Evolutionary conservation across 2,113 vertebrate genomes (phyloP).

Genomic region (Romanogobio albipinnatus): DNA sequence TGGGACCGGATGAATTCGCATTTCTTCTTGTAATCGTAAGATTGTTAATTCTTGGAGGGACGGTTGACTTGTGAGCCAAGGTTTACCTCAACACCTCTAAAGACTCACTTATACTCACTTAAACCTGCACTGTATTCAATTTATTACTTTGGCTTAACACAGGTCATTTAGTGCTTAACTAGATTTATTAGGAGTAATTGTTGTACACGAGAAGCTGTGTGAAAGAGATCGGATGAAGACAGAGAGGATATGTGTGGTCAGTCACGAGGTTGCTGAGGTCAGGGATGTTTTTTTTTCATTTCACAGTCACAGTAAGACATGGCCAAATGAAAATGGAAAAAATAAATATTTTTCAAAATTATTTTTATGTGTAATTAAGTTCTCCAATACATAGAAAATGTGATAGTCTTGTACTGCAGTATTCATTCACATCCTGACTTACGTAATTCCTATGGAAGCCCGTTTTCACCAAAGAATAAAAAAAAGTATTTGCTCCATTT

Average conservation of each 20-base stretch:
- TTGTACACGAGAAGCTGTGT: background rate
- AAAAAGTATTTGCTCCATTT: background rate
- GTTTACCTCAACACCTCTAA: background rate
- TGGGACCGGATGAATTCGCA: background rate
- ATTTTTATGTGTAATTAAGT: no score
- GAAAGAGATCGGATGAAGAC: background rate
- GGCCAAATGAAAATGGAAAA: background rate
- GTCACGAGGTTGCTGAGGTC: background rate
- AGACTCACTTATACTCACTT: background rate
- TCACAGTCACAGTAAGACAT: background rate
- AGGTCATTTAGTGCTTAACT: slow-evolving; percentile 20
- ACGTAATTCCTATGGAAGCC: background rate
- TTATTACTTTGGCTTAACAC: slow-evolving; percentile 2
- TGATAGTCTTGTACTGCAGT: background rate
- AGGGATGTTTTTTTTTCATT: background rate
- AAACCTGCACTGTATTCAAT: background rate
- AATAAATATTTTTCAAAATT: no score
- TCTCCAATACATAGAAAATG: background rate
- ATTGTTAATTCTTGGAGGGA: background rate
- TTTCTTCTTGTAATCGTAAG: background rate
- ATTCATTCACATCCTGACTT: background rate
- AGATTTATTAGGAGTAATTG: slow-evolving; percentile 28
- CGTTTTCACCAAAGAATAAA: background rate
- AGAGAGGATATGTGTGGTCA: background rate
- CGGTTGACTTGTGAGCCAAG: background rate